A percentile compares a stretch with the other conserved stretches of the same genome.
Conservation (phyloP, 2,888 invertebrate species). For the Alloplasta piceator region DNA sequence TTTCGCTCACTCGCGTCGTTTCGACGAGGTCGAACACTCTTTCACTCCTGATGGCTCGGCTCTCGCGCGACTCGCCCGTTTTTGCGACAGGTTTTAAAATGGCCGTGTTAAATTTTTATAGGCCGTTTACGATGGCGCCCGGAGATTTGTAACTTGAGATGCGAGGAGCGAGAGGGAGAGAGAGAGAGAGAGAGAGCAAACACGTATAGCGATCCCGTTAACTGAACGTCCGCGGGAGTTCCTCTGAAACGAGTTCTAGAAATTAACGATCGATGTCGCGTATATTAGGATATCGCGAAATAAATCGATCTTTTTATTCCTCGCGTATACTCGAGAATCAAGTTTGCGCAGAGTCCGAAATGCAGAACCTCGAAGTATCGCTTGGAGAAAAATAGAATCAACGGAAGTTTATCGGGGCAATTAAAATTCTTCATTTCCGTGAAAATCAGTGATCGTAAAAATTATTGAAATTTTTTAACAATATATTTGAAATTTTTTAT, state of each 20-base stretch:
- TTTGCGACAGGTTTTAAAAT: conserved; percentile 71
- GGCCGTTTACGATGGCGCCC: conserved; percentile 75
- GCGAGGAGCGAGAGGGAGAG: conserved; percentile 41
- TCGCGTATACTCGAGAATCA: neutral
- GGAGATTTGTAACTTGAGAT: conserved; percentile 75
- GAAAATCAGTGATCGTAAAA: no score
- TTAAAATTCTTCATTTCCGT: no score
- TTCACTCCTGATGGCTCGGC: conserved; percentile 5
- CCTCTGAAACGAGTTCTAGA: conserved; percentile 27
- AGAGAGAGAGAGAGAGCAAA: conserved; percentile 11
- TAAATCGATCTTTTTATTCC: neutral
- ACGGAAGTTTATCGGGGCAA: no score
- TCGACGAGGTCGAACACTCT: conserved; percentile 32
- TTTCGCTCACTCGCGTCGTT: neutral
- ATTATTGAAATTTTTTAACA: no score
- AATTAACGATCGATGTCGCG: conserved; percentile 51
- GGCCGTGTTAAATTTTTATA: conserved; percentile 76
- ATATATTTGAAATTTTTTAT: no score
- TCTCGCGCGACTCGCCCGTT: conserved; percentile 56
- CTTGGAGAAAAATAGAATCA: no score
- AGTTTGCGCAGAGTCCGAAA: no score
- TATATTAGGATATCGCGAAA: neutral
- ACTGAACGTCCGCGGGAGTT: conserved; percentile 24
- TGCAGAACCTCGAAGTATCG: no score
- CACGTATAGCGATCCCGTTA: conserved; percentile 58